Conservation (phyloP, 2,113 vertebrate species). For the Ptilonorhynchus violaceus region DNA sequence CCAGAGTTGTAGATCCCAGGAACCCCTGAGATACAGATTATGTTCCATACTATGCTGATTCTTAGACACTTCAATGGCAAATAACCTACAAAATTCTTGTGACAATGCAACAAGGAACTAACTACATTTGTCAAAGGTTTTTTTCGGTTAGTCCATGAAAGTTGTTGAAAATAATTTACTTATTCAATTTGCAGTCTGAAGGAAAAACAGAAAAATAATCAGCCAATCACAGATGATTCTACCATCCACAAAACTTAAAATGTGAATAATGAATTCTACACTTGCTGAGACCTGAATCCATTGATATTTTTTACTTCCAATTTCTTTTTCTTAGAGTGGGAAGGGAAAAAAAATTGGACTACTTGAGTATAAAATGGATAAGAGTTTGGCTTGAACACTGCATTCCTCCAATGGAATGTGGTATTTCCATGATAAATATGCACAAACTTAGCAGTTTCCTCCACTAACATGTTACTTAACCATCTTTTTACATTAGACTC, state of each 20-base stretch:
- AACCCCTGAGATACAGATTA: background rate
- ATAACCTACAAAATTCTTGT: background rate
- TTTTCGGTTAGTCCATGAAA: background rate
- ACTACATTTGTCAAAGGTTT: background rate
- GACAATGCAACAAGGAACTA: background rate
- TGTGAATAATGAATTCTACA: background rate
- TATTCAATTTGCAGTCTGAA: background rate
- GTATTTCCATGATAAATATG: constrained; percentile 35
- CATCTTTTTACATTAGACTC: background rate
- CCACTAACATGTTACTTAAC: constrained; percentile 8
- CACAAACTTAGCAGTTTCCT: background rate
- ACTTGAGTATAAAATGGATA: background rate
- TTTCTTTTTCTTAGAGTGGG: background rate
- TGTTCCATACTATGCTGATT: background rate
- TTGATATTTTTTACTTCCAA: background rate
- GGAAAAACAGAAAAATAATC: background rate
- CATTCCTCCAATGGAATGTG: constrained; percentile 29
- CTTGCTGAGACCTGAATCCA: background rate
- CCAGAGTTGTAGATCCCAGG: background rate
- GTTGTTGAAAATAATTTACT: background rate
- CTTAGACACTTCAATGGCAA: background rate
- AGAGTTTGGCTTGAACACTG: background rate
- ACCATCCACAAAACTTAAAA: background rate
- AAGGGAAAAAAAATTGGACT: background rate
- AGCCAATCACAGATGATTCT: background rate